Percentiles rank a stretch among this genome's conserved stretches.
These are phyloP conservation scores for Dascillus cervinus DNA, from an alignment of 2,888 invertebrate genomes.

Conservation along the genomic window DNA sequence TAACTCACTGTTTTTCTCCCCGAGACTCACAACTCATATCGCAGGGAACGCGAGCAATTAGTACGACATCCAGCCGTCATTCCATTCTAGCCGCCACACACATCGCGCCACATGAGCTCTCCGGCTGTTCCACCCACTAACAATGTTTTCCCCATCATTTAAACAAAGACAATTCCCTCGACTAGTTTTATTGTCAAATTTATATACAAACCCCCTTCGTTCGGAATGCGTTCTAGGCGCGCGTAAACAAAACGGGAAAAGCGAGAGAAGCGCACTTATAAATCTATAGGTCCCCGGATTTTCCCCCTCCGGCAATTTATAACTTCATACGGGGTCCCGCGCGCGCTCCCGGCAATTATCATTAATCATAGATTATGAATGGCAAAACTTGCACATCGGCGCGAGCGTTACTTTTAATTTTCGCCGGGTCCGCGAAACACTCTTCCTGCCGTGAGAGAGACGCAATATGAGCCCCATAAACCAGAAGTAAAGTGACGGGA, in stretches of 20 bases:
- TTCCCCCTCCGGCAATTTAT: slow-evolving; percentile 33
- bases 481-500: slow-evolving; percentile 24
- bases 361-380: slow-evolving; percentile 42
- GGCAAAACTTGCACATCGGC: slow-evolving; percentile 39
- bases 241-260: slow-evolving; percentile 34
- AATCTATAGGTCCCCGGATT: slow-evolving; percentile 23
- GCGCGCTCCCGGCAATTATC: slow-evolving; percentile 42
- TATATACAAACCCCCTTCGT: slow-evolving; percentile 24
- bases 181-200: slow-evolving; percentile 10
- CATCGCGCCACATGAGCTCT: slow-evolving; percentile 27
- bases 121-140: slow-evolving; percentile 11
- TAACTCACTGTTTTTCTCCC: slow-evolving; percentile 29
- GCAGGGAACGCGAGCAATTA: slow-evolving; percentile 36
- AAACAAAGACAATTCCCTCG: slow-evolving; percentile 3
- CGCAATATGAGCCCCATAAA: slow-evolving; percentile 23
- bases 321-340: slow-evolving; percentile 34
- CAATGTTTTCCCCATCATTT: slow-evolving; percentile 12
- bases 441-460: no score
- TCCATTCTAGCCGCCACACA: slow-evolving; percentile 31
- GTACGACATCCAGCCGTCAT: slow-evolving; percentile 37
- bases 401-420: slow-evolving; percentile 30
- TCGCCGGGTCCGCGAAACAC: no score
- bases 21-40: slow-evolving; percentile 30
- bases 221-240: slow-evolving; percentile 23
- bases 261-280: slow-evolving; percentile 22